Percentiles rank a stretch among this genome's conserved stretches.
phyloP scores from a whole-genome alignment of 1,140 invertebrate genomes.

The Arion vulgaris region DNA sequence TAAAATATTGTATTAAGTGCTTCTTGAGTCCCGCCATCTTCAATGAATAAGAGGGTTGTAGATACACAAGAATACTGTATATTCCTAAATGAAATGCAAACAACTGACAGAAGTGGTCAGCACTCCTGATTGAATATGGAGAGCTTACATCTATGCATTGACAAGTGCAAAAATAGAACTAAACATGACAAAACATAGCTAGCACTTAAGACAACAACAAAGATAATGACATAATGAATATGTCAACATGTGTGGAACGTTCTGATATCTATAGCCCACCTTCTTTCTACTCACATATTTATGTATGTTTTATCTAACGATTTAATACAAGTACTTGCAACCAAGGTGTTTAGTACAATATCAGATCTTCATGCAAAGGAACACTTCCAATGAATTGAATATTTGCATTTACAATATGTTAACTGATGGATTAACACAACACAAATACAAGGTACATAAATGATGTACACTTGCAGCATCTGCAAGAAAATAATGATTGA shows the following conservation, averaged over 20 bases:
- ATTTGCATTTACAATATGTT: background rate
- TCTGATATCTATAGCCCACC: background rate
- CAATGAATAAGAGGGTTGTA: background rate
- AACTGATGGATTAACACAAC: background rate
- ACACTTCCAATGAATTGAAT: background rate
- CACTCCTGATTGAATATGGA: background rate
- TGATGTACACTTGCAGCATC: too few relatives aligned
- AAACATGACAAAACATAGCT: background rate
- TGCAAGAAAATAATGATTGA: too few relatives aligned
- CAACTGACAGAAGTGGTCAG: background rate
- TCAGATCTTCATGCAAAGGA: background rate
- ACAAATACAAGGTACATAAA: too few relatives aligned
- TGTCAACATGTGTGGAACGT: background rate
- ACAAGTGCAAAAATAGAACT: background rate
- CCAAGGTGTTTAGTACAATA: background rate
- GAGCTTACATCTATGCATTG: background rate
- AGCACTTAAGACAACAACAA: background rate
- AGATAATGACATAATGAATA: background rate
- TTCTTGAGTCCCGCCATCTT: background rate
- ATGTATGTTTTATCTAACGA: background rate
- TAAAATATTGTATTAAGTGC: background rate
- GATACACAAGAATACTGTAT: background rate
- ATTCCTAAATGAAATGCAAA: background rate
- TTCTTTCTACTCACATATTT: background rate
- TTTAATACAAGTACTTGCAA: background rate